phyloP scores from a whole-genome alignment of 2,113 vertebrate genomes.

The Proterorhinus semilunaris region DNA sequence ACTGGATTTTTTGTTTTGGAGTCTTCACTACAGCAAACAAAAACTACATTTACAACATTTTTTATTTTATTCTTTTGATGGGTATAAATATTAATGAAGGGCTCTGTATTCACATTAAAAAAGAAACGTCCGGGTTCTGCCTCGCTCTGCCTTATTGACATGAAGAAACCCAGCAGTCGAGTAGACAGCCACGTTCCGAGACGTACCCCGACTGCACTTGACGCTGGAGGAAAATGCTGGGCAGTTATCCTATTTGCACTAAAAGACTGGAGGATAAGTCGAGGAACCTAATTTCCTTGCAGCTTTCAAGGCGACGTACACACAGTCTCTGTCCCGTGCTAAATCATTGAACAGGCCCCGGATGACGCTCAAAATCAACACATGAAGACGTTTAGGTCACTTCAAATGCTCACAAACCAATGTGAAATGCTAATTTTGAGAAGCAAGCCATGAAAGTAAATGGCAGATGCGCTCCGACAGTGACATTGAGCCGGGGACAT shows the following conservation, averaged over 20 bases:
- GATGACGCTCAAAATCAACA: background rate
- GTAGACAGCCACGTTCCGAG: slow-evolving; percentile 36
- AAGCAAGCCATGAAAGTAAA: background rate
- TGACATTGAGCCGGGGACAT: too few relatives aligned
- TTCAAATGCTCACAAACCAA: background rate
- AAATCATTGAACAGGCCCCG: slow-evolving; percentile 10
- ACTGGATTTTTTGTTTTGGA: too few relatives aligned
- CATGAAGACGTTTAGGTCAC: background rate
- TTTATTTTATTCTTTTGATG: too few relatives aligned
- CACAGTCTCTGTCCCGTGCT: background rate
- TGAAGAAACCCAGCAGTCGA: slow-evolving; percentile 61
- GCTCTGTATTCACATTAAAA: slow-evolving; percentile 82
- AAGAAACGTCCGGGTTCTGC: slow-evolving; percentile 65
- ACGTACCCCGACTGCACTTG: slow-evolving; percentile 28
- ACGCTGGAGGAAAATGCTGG: slow-evolving; percentile 32
- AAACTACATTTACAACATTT: too few relatives aligned
- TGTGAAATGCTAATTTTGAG: background rate
- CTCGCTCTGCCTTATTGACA: slow-evolving; percentile 47
- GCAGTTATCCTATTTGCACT: slow-evolving; percentile 23
- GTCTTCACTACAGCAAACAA: too few relatives aligned
- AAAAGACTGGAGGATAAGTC: slow-evolving; percentile 10
- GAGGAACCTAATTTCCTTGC: slow-evolving; percentile 25
- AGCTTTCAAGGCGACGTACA: slow-evolving; percentile 11
- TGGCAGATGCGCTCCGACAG: too few relatives aligned
- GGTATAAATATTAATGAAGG: slow-evolving; percentile 35